phyloP scores from a whole-genome alignment of 2,113 vertebrate species.

The Chaetura pelagica region DNA sequence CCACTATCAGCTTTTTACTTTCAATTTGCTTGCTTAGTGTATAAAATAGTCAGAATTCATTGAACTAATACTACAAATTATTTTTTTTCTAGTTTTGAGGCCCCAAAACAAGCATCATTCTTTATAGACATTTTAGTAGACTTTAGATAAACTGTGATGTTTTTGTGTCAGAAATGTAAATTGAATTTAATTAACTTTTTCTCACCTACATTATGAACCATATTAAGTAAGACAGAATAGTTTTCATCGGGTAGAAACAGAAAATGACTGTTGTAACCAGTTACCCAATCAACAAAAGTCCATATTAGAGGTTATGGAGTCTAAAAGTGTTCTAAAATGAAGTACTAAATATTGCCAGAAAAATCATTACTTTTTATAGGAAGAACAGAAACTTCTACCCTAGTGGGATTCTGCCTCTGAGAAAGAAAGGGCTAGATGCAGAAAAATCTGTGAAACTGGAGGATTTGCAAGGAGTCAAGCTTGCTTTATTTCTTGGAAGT shows the following conservation, averaged over 20 bases:
- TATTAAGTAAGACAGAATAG: not conserved
- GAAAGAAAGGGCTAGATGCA: not conserved
- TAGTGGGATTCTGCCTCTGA: not conserved
- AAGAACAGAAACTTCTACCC: not conserved
- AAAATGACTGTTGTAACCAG: not conserved
- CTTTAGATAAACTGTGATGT: not conserved
- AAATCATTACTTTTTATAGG: not conserved
- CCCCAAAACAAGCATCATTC: not conserved
- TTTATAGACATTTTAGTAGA: not conserved
- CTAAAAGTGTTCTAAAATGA: not conserved
- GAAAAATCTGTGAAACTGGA: not conserved
- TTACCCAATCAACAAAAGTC: not conserved
- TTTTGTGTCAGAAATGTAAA: not conserved
- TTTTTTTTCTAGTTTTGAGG: not conserved
- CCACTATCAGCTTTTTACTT: not conserved
- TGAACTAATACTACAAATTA: not conserved
- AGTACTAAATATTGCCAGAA: not conserved
- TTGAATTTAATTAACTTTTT: not conserved
- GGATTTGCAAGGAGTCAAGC: not conserved
- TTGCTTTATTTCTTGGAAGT: not conserved
- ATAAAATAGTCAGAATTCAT: not conserved
- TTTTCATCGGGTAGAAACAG: not conserved
- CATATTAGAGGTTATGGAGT: not conserved
- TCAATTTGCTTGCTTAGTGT: not conserved
- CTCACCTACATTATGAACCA: not conserved